Evolutionary conservation across 2,888 invertebrate species (phyloP), one percentile per base, ranked within the genome.

Genomic region (Aproaerema taeniolella): DNA sequence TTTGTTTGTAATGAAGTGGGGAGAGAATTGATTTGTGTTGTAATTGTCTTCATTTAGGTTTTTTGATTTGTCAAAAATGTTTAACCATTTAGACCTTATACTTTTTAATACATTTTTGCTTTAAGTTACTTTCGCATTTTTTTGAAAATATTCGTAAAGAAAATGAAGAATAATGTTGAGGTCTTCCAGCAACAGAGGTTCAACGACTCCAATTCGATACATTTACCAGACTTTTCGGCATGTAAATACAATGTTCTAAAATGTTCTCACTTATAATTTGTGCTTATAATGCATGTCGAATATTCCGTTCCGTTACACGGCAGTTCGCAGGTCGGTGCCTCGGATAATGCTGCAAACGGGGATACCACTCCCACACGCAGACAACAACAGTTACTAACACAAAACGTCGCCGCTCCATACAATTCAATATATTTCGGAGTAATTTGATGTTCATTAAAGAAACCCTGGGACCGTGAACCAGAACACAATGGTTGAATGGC

Each of bases 371-470:
- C 75, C 75, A 72, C 71, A 66, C 55, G 53, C 44, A 46, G 54
- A 60, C 60, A 61, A 67, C 69, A 62, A 75, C 74, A 79, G 80
- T 76, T 80, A 82, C 65, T 62, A 69, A 76, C 78, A 75, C 67
- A 71, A 79, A 77, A 75, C 79, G 79, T 79, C 81, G 78, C 75
- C 80, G 79, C 70, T 65, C 67, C 64, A 72, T 58, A 82, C 83
- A 82, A 85, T 86, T 85, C 86, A 83, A 86, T 86, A 85, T 82
- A 81, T 82, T 85, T 82, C 74, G 63, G 74, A 72, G 81, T 82
- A 85, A 86, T 85, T 86, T 85, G 82, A 79, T 78, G 86, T 85
- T 85, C 86, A 85, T 86, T 86, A 86, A 74, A 85, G 85, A 78
- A 81, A 74, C 78, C 74, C 77, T 78, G 82, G 72, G 81, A 85